Base-by-base conservation (phyloP, 2,888 invertebrate genomes). In the Diogma glabrata region DNA sequence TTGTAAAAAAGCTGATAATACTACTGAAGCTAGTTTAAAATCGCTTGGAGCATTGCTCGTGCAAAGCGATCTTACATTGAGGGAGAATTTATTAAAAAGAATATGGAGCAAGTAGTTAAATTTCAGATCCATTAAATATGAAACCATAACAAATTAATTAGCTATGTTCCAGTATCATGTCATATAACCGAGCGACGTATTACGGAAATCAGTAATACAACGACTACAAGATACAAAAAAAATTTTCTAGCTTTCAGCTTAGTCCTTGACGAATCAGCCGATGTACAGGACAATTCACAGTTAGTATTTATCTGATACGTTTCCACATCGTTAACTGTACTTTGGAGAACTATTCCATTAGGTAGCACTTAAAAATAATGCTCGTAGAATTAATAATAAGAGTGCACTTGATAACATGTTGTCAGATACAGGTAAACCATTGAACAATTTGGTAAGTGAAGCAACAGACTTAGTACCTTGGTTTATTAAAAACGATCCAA, bases 21-120 rank as follows among this genome's bases (percentile, higher is more conserved):
- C 36, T 36, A 36, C 36, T 17, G 36, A 36, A 36, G 36, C 36
- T 36, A 36, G 36, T 36, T 36, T n/a, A n/a, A n/a, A n/a, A n/a
- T n/a, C n/a, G n/a, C n/a, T n/a, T n/a, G n/a, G n/a, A n/a, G n/a
- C 36, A 36, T 36, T 17, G 36, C 16, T 6, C 36, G 36, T 36
- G 36, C 36, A 17, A 36, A 36, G 17, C 3, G 3, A 36, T 9
- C 36, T 36, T 36, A 36, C 36, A 16, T 4, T 36, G 36, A 12
- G 16, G 9, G 14, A 36, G 36, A 36, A 14, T 36, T 14, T n/a
- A n/a, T n/a, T n/a, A n/a, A n/a, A n/a, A n/a, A n/a, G n/a, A n/a
- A n/a, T n/a, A n/a, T n/a, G n/a, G n/a, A n/a, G n/a, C n/a, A n/a
- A n/a, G n/a, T n/a, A n/a, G n/a, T n/a, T n/a, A n/a, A n/a, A n/a